Base-by-base conservation (phyloP, 2,113 vertebrate species). In the Athene cunicularia region DNA sequence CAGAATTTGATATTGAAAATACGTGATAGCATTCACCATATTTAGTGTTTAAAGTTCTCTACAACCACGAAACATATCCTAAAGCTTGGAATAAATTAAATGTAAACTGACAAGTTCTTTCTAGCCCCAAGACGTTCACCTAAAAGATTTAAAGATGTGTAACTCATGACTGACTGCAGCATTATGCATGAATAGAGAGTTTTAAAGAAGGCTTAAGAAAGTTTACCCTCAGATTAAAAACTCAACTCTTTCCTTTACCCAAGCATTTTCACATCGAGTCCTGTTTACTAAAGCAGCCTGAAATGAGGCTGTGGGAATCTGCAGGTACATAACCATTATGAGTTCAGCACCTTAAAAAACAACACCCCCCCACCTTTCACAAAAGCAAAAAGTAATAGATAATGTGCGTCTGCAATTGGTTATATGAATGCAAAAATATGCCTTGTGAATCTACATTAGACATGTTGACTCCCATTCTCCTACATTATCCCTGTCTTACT, bases 41-140 rank as follows among this genome's bases (percentile, higher is more conserved):
- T 63, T 86, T 93, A 90, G 56, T 39, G 35, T 79, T 93, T 79
- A 74, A 94, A 95, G 82, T 75, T 90, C 70, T 88, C 62, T 43
- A 74, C 62, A 86, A 77, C 53, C 75, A 70, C 18, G 24, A 90
- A 95, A 90, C 35, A 53, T 75, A 83, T 64, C 71, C 80, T 83
- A 82, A 91, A 85, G 90, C 47, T 80, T 83, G 67, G 63, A 96
- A 95, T 86, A 94, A 95, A 93, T 93, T 90, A 84, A 97, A 94
- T 49, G 58, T 80, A 93, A 96, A 83, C 73, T 95, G 85, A 90
- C 96, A 94, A 82, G 75, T 89, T 86, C 81, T 91, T 88, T 86
- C 66, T 86, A 88, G 80, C 59, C 86, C 66, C 62, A 83, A 84
- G 79, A 86, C 70, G 49, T 86, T 95, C 93, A 88, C 56, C 70